Evolutionary conservation across 2,113 vertebrate species (phyloP).

Genomic region (Vidua chalybeata): DNA sequence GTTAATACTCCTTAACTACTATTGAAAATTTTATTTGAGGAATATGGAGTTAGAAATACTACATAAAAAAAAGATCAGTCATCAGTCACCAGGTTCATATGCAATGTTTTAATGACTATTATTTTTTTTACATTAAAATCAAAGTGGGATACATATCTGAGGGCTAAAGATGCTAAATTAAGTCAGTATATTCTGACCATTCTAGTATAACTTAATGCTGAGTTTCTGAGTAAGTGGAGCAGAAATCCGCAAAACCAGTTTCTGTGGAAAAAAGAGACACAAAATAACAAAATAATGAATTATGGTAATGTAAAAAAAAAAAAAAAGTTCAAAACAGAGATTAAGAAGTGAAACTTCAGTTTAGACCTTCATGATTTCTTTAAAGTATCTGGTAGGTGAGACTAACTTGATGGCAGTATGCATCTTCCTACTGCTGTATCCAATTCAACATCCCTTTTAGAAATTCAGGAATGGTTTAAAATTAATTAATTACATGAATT

Average conservation of each 20-base stretch:
- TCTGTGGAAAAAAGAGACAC: conserved; percentile 9
- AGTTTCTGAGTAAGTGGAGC: conserved; percentile 36
- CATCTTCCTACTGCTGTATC: background rate
- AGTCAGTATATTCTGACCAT: background rate
- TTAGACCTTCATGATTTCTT: background rate
- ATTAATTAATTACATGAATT: background rate
- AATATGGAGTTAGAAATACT: background rate
- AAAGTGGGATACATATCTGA: background rate
- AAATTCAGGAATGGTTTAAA: background rate
- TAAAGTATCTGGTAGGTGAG: background rate
- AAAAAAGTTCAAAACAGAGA: background rate
- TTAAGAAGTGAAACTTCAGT: background rate
- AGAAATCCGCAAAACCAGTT: conserved; percentile 51
- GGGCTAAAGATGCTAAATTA: background rate
- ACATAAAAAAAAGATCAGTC: background rate
- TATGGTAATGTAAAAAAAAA: background rate
- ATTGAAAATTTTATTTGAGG: background rate
- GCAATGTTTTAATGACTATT: background rate
- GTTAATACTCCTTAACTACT: background rate
- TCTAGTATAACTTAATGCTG: conserved; percentile 10
- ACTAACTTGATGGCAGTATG: background rate
- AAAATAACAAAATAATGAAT: background rate
- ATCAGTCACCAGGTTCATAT: background rate
- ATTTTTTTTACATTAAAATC: background rate
- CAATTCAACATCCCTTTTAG: background rate